Evolutionary conservation across 2,888 invertebrate genomes (phyloP), one percentile per base, ranked within the genome.

Genomic region (Crioceris asparagi): DNA sequence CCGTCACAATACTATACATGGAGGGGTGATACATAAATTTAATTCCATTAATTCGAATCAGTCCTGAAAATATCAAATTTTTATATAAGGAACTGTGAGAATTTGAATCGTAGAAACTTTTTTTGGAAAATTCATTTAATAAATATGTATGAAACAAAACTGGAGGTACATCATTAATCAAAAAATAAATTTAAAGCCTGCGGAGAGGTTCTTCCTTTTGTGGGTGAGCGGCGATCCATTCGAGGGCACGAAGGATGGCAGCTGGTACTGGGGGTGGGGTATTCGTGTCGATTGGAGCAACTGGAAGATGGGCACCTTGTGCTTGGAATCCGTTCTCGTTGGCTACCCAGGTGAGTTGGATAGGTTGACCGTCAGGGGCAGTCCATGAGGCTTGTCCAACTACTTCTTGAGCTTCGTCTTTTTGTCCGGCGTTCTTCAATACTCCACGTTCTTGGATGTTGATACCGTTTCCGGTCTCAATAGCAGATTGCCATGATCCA

Each of bases 201-300:
- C n/a, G n/a, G 10, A 5, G 10, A 15, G 29, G 29, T 5, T 41
- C 38, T 17, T 39, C 17, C 25, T 41, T 32, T 11, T 72, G 74
- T 14, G 77, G 75, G 23, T 75, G 72, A 19, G 75, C 73, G 23
- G 79, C 78, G 45, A 78, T 68, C 58, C 70, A 79, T 27, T 71
- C 77, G 32, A 80, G 63, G 19, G 79, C 73, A 35, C 73, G 71
- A 52, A 75, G 74, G 51, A 81, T 81, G 36, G 71, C 75, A 40
- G 67, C 71, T 32, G 81, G 81, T 40, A 79, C 74, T 41, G 80
- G 79, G 26, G 77, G 80, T 21, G 80, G 70, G 2, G 74, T 74
- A 18, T 79, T 78, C 57, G 80, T 80, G 53, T 81, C 74, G 37
- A 81, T 79, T 18, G 19, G 63, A 10, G 46, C 43, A n/a, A 49